Evolutionary conservation across 2,888 invertebrate genomes (phyloP).

Genomic region (Drosophila picticornis): DNA sequence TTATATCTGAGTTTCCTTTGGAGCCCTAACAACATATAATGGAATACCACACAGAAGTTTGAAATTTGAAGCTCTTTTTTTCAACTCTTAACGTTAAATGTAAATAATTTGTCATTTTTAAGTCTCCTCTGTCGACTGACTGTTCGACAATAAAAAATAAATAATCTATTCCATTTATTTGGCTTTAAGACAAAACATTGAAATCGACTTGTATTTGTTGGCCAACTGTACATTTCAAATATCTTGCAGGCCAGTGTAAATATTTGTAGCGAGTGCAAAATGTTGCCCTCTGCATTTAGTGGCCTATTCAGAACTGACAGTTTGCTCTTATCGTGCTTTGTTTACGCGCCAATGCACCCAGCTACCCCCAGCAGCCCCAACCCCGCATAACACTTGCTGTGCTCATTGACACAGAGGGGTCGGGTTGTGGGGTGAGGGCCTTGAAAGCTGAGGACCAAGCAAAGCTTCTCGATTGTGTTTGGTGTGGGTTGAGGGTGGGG

Average conservation of each 20-base stretch:
- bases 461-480: slow-evolving; percentile 8
- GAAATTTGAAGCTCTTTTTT: background rate
- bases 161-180: background rate
- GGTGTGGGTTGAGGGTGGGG: slow-evolving; percentile 1
- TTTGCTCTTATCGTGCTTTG: slow-evolving; percentile 69
- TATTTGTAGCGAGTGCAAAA: slow-evolving; percentile 47
- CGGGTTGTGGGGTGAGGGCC: background rate
- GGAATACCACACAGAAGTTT: background rate
- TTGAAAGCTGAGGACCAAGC: slow-evolving; percentile 10
- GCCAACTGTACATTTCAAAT: background rate
- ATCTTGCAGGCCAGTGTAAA: slow-evolving; percentile 43
- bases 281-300: slow-evolving; percentile 64
- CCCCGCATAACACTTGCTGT: slow-evolving; percentile 14
- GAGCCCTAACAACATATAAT: background rate
- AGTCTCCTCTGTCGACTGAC: background rate
- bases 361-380: slow-evolving; percentile 11
- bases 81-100: background rate
- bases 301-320: slow-evolving; percentile 72
- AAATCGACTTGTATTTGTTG: background rate
- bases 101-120: background rate
- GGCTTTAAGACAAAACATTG: background rate
- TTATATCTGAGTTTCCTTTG: background rate
- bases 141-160: background rate
- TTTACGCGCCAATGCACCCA: slow-evolving; percentile 65
- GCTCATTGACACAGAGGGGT: slow-evolving; percentile 3